A percentile compares a stretch with the other conserved stretches of the same genome.
phyloP scores from a whole-genome alignment of 2,797 vertebrate species.

The Pantherophis alleghaniensis region DNA sequence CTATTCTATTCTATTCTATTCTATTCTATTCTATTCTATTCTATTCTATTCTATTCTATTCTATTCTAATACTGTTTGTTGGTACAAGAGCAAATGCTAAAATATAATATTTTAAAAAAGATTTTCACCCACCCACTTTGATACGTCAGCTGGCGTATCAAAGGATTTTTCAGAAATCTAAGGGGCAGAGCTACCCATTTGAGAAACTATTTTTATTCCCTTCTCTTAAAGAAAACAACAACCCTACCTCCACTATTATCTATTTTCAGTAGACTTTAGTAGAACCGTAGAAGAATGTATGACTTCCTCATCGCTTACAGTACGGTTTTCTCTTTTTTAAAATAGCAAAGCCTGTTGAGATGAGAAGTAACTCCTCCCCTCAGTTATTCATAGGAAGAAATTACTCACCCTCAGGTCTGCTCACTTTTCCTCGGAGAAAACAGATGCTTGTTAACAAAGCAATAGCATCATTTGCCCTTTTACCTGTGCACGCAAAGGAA shows the following conservation, averaged over 20 bases:
- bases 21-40: no score
- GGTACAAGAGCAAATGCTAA: no score
- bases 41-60: no score
- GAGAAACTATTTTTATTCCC: background rate
- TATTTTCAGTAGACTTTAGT: background rate
- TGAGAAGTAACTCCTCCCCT: background rate
- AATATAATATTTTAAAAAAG: no score
- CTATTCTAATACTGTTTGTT: no score
- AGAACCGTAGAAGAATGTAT: background rate
- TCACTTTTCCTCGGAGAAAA: slow-evolving; percentile 3
- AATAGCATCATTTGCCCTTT: background rate
- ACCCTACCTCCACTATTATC: no score
- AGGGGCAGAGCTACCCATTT: background rate
- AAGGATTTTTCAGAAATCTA: background rate
- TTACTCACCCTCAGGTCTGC: background rate
- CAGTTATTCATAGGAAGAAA: background rate
- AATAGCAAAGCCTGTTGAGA: background rate
- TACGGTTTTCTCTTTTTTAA: background rate
- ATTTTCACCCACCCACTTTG: no score
- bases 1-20: no score
- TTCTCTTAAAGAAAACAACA: background rate
- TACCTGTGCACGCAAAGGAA: slow-evolving; percentile 3
- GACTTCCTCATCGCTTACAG: no score
- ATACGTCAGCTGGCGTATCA: no score
- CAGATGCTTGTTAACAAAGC: background rate